Base-by-base conservation (phyloP, 2,888 invertebrate genomes). In the Loripinus fragilis region DNA sequence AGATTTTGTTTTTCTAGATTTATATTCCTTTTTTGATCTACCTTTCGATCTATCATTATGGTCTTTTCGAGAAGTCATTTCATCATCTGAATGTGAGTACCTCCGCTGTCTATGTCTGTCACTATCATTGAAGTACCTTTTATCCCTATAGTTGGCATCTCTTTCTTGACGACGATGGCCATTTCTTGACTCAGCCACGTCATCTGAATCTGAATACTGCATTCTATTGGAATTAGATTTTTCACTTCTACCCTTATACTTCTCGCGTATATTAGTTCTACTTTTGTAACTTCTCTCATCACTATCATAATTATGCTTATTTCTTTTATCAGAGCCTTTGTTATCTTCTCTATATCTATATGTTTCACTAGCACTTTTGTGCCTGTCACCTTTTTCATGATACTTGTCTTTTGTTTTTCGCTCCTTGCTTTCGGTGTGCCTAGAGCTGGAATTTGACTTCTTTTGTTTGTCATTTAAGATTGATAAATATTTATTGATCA, bases 401-500 rank as follows among this genome's bases (percentile, higher is more conserved):
- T 48, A 23, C 42, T 71, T 73, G 3, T 15, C 15, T 72, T 65
- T 79, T 45, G 60, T 20, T 68, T 64, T 25, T 30, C 23, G 60
- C 41, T 55, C 70, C 72, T 30, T 65, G 17, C 71, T 71, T 76
- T 25, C 50, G 42, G 35, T 50, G 41, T 30, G 38, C 30, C 23
- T 48, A 23, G 42, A 41, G 23, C 20, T 42, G 28, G 38, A 50
- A 35, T 66, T 60, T 12, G 60, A 17, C 1, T 60, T 60, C 17
- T 60, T 30, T 2, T 60, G 85, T 81, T 92, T 92, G 60, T 90
- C 78, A 35, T 86, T 89, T 0, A 92, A 81, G 65, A 93, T 90
- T 25, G 87, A 88, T 38, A 93, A 81, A 78, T 92, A 93, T 74
- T 90, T 86, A 25, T 89, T 88, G 76, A 93, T 76, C 0, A 93